Base-by-base conservation (phyloP, 2,113 vertebrate species). In the Chionis minor region DNA sequence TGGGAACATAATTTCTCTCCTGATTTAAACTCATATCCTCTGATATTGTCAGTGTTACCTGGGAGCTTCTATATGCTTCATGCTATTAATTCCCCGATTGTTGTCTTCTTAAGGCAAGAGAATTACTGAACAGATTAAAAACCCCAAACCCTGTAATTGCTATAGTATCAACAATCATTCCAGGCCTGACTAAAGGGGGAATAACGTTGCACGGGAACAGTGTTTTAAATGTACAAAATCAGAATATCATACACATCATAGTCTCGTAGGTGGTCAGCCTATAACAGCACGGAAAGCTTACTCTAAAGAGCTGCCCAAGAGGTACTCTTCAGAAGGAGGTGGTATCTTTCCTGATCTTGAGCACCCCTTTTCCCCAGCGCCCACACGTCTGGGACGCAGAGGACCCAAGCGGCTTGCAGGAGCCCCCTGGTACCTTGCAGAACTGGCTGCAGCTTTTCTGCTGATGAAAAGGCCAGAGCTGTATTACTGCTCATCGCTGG, bases 281-380 rank as follows among this genome's bases (percentile, higher is more conserved):
- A 7, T n/a, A 77, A 79, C 27, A 85, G 66, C 38, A 49, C 32
- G 71, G 80, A 93, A 79, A 90, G 51, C 67, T 94, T 84, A 66
- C 62, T 81, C 30, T 42, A 52, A 62, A 66, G 61, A 22, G 65
- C 35, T 70, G 59, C 74, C 81, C 61, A 69, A 92, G 58, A 88
- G 55, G 59, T 42, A 65, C 45, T 91, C 56, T 96, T 95, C 38
- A 93, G 88, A 97, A 97, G 69, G 58, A 51, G 69, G 16, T n/a
- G 19, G n/a, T 38, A 32, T 65, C 26, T 62, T 85, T 86, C 51
- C 24, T 51, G 38, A 52, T 54, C 27, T 72, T 38, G 38, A 94
- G 44, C 38, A n/a, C 0, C 4, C 2, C 2, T 65, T 63, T 92
- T 65, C 17, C 35, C 13, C 56, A 81, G 14, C 51, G 52, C 20